Evolutionary conservation across 2,797 vertebrate species (phyloP), one percentile per base, ranked within the genome.

Genomic region (Lates japonicus): DNA sequence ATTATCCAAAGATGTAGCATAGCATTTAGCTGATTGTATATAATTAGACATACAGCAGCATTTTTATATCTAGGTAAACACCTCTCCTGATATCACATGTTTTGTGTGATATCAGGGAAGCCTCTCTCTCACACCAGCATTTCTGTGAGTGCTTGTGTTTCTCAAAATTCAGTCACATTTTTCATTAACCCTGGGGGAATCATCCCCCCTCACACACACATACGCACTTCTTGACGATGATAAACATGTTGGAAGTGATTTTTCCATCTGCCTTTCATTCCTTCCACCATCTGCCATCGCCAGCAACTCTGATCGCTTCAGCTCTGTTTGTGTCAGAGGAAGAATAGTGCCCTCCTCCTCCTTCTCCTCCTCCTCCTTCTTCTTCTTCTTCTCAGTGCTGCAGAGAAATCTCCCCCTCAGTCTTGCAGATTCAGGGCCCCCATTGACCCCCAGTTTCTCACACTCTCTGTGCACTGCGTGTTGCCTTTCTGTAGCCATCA

Each of bases 211-310:
- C 58, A 49, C 46, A 25, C 31, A 11, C 73, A 48, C 68, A 20
- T 62, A 59, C 70, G 66, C 81, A 37, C 76, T 66, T 80, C 76
- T 72, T 86, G 85, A 90, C 33, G 65, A 87, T 87, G 87, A 90
- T 83, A 85, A 93, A 92, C 88, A 88, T 82, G 87, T 87, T 90
- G 88, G 88, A 88, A 85, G 80, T 76, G 84, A 87, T 90, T 88
- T 92, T 90, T 90, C 91, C 92, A 89, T 93, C 92, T 91, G 91
- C 85, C 85, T 90, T 90, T 88, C 83, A 74, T 87, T 91, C 90
- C 82, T 51, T 78, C 78, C 84, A 74, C 91, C 88, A 87, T 91
- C 90, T 92, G 87, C 88, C 79, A 63, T 79, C 74, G 31, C 67
- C 87, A 83, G 85, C 83, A 86, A 85, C 90, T 81, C 89, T 61